phyloP scores from a whole-genome alignment of 2,888 invertebrate genomes.

The Cephus sareptanus region DNA sequence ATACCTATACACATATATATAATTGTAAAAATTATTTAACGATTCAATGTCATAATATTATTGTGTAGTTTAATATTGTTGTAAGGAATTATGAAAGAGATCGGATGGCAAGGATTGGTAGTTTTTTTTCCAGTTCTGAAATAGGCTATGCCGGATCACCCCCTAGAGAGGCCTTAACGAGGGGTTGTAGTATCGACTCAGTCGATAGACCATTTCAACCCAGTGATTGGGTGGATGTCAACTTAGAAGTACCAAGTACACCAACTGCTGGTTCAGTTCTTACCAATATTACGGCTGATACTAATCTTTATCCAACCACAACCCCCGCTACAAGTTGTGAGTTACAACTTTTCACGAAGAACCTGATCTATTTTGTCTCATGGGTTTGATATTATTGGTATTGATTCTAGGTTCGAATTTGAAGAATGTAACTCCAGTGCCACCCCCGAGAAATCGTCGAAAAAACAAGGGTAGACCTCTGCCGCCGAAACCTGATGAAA shows the following conservation, averaged over 20 bases:
- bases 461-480: conserved; percentile 52
- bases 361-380: background rate
- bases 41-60: background rate
- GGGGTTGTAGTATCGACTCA: conserved; percentile 62
- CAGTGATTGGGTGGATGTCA: conserved; percentile 70
- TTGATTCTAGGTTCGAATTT: conserved; percentile 41
- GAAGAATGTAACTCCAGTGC: conserved; percentile 54
- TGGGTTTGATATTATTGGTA: background rate
- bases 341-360: conserved; percentile 15
- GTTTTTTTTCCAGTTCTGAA: conserved; percentile 50
- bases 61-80: background rate
- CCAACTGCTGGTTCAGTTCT: conserved; percentile 50
- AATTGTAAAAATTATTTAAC: background rate
- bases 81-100: background rate
- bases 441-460: conserved; percentile 53
- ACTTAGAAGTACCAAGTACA: conserved; percentile 68
- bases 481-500: conserved; percentile 57
- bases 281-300: conserved; percentile 49
- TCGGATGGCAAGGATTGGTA: background rate
- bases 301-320: conserved; percentile 42
- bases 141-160: conserved; percentile 63
- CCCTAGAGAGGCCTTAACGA: conserved; percentile 51
- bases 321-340: conserved; percentile 44
- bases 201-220: conserved; percentile 65
- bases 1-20: background rate